Conservation (phyloP, 2,797 vertebrate genomes). For the Sebastes nivosus region DNA sequence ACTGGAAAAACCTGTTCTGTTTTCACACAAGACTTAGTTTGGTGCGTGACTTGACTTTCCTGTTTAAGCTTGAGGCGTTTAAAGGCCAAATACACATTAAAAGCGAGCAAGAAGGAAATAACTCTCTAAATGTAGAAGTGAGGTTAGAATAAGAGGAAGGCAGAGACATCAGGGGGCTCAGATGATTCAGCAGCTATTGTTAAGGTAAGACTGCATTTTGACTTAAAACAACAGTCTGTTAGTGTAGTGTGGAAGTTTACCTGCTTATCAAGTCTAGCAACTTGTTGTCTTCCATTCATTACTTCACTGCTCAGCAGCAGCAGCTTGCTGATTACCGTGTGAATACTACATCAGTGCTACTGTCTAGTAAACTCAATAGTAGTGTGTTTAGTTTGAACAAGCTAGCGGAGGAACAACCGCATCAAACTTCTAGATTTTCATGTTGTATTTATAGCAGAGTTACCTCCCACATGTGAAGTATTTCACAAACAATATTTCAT, state of each 20-base stretch:
- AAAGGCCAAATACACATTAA: slow-evolving; percentile 18
- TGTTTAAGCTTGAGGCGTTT: slow-evolving; percentile 30
- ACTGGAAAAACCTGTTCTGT: slow-evolving; percentile 43
- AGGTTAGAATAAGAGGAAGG: background rate
- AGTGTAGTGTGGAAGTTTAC: background rate
- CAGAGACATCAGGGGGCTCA: background rate
- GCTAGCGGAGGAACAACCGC: background rate
- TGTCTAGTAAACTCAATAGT: background rate
- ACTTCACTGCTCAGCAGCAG: background rate
- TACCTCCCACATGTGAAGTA: slow-evolving; percentile 10
- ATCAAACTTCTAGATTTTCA: background rate
- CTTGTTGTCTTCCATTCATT: background rate
- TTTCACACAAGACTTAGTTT: background rate
- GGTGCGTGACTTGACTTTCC: slow-evolving; percentile 53
- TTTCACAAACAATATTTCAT: slow-evolving; percentile 32
- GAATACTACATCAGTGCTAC: background rate
- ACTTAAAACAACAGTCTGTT: background rate
- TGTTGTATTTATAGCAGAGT: slow-evolving; percentile 19
- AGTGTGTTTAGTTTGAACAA: background rate
- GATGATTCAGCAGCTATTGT: background rate
- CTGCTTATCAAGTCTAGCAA: background rate
- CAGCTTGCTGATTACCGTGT: background rate
- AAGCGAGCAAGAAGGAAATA: background rate
- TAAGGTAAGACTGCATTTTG: slow-evolving; percentile 43
- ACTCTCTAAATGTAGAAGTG: background rate